These are phyloP conservation scores for Ctenopoma multispine DNA, from an alignment of 2,797 vertebrate species.

Conservation along the genomic window DNA sequence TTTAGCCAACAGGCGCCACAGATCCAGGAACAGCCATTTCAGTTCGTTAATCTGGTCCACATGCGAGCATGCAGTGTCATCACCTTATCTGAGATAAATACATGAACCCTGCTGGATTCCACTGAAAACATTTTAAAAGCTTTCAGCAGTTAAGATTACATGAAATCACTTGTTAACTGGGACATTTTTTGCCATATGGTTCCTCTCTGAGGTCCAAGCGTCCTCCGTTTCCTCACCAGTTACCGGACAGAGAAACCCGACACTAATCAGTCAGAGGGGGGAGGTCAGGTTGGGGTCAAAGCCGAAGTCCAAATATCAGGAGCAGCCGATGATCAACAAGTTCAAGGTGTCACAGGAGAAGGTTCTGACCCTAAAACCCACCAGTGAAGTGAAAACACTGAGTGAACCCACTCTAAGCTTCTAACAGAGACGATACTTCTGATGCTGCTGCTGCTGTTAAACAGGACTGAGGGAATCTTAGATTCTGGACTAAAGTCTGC, in stretches of 20 bases:
- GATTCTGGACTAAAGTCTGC: too few relatives aligned
- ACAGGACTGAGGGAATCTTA: too few relatives aligned
- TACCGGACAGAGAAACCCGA: slow-evolving; percentile 69
- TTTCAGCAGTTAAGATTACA: slow-evolving; percentile 20
- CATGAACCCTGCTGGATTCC: slow-evolving; percentile 2
- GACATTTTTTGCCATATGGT: slow-evolving; percentile 63
- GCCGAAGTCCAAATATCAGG: slow-evolving; percentile 61
- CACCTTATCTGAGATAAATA: slow-evolving; percentile 1
- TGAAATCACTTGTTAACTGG: slow-evolving; percentile 22
- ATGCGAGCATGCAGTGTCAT: not conserved
- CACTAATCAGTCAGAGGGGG: slow-evolving; percentile 49
- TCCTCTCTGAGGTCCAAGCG: slow-evolving; percentile 57
- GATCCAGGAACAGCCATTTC: too few relatives aligned
- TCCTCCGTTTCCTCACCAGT: slow-evolving; percentile 56
- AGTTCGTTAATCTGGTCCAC: too few relatives aligned
- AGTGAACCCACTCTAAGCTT: too few relatives aligned
- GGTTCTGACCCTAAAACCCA: not conserved
- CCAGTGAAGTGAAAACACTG: too few relatives aligned
- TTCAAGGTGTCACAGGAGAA: slow-evolving; percentile 6
- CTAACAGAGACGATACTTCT: too few relatives aligned
- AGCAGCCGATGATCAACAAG: slow-evolving; percentile 55
- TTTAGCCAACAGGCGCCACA: too few relatives aligned
- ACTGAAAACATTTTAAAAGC: slow-evolving; percentile 2
- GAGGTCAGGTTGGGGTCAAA: slow-evolving; percentile 59
- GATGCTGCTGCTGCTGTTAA: too few relatives aligned